Evolutionary conservation across 2,888 invertebrate species (phyloP), one percentile per base, ranked within the genome.

Genomic region (Seladonia tumulorum): DNA sequence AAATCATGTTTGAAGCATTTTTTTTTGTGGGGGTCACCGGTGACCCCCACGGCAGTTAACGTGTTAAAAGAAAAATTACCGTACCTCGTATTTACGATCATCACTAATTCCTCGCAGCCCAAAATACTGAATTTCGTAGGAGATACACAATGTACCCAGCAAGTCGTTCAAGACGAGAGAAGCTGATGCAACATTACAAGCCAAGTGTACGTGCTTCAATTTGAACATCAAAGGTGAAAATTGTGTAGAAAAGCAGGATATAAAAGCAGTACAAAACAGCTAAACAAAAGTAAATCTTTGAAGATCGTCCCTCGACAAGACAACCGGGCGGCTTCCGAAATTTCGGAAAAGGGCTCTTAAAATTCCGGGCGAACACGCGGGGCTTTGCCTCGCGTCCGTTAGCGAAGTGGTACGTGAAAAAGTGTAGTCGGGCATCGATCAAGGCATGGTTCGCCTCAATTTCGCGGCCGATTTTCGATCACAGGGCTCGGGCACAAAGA

Each of bases 391-490:
- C n/a, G 18, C n/a, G 18, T 39, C 68, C 49, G 49, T 35, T 53
- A 25, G 77, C 68, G 68, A 77, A 49, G 49, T 49, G 76, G 35
- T 49, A 18, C 39, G 49, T 53, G 39, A 77, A 70, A 77, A 77
- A 70, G 29, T 29, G 66, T 29, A 25, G 77, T 57, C 22, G 66
- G 22, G 66, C 53, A 39, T 53, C 77, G 70, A 77, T 77, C 77
- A 53, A 77, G 39, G 39, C 70, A 7, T 10, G 53, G 39, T 12
- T 39, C 39, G 29, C 70, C 53, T 57, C 70, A 70, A 77, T 77
- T 70, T 77, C 47, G 68, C 49, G 5, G 68, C 39, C 70, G 70
- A 39, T 70, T 77, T 53, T 77, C 70, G 70, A 53, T 77, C 76
- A 77, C 68, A 25, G 68, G 22, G 18, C 68, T 49, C 25, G 70